Percentiles rank a stretch among this genome's conserved stretches.
Evolutionary conservation across 2,113 vertebrate genomes (phyloP).

Genomic region (Megalops atlanticus): DNA sequence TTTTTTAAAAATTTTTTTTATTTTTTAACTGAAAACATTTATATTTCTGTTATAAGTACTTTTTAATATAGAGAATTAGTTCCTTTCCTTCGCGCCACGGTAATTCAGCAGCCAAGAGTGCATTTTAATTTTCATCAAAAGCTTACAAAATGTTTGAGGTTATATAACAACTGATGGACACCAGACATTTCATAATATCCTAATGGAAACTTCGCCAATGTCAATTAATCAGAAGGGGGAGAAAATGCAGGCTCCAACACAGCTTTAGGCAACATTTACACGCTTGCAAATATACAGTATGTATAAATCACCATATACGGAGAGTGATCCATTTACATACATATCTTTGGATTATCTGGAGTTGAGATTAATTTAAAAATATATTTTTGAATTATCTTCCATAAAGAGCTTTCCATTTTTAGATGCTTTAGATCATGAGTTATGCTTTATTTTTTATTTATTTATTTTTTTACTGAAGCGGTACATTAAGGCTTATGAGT

Average conservation of each 20-base stretch:
- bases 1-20: constrained; percentile 51
- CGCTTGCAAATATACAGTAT: constrained; percentile 22
- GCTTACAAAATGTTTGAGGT: constrained; percentile 41
- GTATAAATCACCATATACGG: constrained; percentile 16
- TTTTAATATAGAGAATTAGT: constrained; percentile 43
- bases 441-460: neutral
- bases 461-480: neutral
- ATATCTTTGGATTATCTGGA: constrained; percentile 32
- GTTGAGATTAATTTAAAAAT: constrained; percentile 47
- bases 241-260: neutral
- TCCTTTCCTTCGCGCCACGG: constrained; percentile 20
- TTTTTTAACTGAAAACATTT: constrained; percentile 17
- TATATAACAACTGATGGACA: constrained; percentile 48
- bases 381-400: constrained; percentile 16
- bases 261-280: constrained; percentile 25
- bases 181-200: constrained; percentile 43
- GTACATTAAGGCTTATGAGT: neutral
- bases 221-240: constrained; percentile 25
- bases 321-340: constrained; percentile 23
- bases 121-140: constrained; percentile 58
- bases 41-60: constrained; percentile 53
- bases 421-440: constrained; percentile 20
- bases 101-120: constrained; percentile 31
- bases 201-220: constrained; percentile 44
- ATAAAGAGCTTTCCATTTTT: constrained; percentile 43